phyloP scores from a whole-genome alignment of 2,797 vertebrate species.

The Chaetophractus vellerosus region DNA sequence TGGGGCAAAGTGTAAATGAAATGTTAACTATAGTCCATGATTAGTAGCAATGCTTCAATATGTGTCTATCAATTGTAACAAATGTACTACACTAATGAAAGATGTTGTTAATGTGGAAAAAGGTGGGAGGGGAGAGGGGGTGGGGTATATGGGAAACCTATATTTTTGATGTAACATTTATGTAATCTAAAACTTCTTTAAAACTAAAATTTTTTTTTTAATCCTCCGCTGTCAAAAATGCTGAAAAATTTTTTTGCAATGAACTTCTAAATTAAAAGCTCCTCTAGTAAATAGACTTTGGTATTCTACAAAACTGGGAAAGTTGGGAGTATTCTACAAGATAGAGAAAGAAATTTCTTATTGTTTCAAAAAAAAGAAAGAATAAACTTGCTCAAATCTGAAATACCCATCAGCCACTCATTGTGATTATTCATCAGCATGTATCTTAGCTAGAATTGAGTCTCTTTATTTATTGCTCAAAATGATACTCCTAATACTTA shows the following conservation, averaged over 20 bases:
- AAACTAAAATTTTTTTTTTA: no score
- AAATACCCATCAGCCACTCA: not conserved
- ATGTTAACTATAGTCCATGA: no score
- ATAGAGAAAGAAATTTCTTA: not conserved
- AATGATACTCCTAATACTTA: not conserved
- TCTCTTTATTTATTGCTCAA: not conserved
- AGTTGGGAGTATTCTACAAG: not conserved
- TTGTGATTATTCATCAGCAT: not conserved
- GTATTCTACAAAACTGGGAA: not conserved
- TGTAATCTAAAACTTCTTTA: no score
- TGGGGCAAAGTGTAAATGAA: no score
- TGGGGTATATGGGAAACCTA: no score
- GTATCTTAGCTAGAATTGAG: not conserved
- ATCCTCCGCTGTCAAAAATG: no score
- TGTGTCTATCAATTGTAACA: no score
- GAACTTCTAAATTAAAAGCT: constrained; percentile 53
- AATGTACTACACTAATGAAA: no score
- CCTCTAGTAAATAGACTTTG: not conserved
- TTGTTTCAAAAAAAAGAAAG: not conserved
- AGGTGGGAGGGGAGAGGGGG: no score
- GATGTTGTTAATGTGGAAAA: no score
- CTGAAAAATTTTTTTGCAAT: not conserved
- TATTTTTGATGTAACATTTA: no score
- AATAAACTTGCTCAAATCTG: not conserved
- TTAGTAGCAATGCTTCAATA: no score